Evolutionary conservation across 1,140 invertebrate genomes (phyloP), one percentile per base, ranked within the genome.

Genomic region (Sycophaga agraensis): DNA sequence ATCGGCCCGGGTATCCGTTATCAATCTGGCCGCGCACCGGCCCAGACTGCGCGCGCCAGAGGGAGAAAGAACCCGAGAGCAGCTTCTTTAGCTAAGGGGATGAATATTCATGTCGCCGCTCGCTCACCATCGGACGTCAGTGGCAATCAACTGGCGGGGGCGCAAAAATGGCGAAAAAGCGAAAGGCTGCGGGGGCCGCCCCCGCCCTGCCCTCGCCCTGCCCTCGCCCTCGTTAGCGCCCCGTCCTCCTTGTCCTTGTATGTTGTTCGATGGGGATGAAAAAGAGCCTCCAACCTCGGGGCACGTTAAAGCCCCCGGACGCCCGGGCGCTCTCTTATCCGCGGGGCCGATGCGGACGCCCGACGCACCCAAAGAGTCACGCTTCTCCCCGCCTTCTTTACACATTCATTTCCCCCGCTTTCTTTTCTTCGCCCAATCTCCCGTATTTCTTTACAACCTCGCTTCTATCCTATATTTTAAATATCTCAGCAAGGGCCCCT

Each of bases 91-190:
- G 72, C 68, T 70, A 74, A 77, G 69, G 71, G 71, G 68, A 78
- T 80, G 77, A 80, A 80, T 81, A 81, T 81, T 81, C 79, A 81
- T 81, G 74, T 66, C 65, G 56, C 58, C 72, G 68, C 69, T 59
- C 57, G 70, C 68, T 74, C 71, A 67, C 71, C 72, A 79, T 79
- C 71, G 73, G 74, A 75, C 73, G 72, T 80, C 77, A 76, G 75
- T 76, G 77, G 76, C 73, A 72, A 77, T 76, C 76, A 77, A 78
- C 75, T 72, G 70, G 69, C 70, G 54, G 50, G 49, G 37, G 21
- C 14, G 24, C 31, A 39, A 59, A 50, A 45, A 61, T 57, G 51
- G 51, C 42, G 43, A 60, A 64, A 60, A 65, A 68, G 46, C 43
- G 43, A 61, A 40, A 43, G 50, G 34, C 22, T 22, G 39, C 28